Conservation (phyloP, 2,113 vertebrate genomes). For the Struthidea cinerea region DNA sequence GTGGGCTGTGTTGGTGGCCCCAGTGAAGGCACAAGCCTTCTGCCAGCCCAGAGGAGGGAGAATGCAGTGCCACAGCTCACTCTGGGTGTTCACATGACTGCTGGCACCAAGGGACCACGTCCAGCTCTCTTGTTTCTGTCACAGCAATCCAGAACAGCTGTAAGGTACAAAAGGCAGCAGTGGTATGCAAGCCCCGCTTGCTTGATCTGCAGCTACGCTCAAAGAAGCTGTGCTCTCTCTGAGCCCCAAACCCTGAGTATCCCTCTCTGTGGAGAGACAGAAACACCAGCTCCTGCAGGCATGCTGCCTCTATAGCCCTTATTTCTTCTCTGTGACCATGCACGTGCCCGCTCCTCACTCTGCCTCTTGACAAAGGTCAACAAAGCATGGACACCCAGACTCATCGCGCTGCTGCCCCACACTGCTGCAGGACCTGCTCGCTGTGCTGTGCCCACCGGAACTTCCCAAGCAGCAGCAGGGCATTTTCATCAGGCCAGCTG, state of each 20-base stretch:
- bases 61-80: accelerated
- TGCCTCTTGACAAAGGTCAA: not conserved
- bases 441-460: accelerated
- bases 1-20: not conserved
- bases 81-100: accelerated
- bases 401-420: accelerated
- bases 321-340: not conserved
- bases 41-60: not conserved
- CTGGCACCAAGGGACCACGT: not conserved
- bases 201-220: not conserved
- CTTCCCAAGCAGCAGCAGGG: not conserved
- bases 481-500: not conserved
- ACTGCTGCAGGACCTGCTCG: accelerated
- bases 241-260: not conserved
- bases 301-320: not conserved
- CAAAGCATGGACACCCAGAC: not conserved
- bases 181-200: accelerated
- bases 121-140: not conserved
- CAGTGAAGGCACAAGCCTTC: not conserved
- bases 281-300: not conserved
- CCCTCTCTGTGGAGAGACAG: not conserved
- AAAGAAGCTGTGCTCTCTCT: not conserved
- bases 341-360: accelerated
- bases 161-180: not conserved
- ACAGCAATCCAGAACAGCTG: not conserved